Conservation (phyloP, 1,140 invertebrate genomes). For the Drosophila jambulina region DNA sequence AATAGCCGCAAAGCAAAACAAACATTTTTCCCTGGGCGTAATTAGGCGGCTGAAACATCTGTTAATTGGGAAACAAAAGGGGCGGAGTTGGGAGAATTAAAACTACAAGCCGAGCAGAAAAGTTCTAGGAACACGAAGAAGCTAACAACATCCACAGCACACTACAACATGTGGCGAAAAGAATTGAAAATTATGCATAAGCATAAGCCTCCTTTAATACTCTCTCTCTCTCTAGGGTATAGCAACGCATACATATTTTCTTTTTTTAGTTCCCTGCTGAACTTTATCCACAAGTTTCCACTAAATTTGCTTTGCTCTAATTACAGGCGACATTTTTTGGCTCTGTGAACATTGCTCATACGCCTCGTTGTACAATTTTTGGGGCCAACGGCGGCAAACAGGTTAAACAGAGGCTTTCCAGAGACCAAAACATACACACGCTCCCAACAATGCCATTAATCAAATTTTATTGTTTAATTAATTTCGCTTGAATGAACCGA, state of each 20-base stretch:
- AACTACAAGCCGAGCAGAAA: slow-evolving; percentile 17
- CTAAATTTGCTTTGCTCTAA: slow-evolving; percentile 49
- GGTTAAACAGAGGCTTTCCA: slow-evolving; percentile 56
- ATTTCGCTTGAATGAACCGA: slow-evolving; percentile 76
- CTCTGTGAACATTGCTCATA: slow-evolving; percentile 60
- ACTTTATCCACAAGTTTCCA: slow-evolving; percentile 38
- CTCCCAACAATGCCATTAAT: slow-evolving; percentile 70
- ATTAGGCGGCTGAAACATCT: slow-evolving; percentile 58
- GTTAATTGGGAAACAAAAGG: slow-evolving; percentile 39
- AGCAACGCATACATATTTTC: not conserved
- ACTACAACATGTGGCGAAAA: slow-evolving; percentile 15
- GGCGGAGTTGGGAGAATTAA: slow-evolving; percentile 13
- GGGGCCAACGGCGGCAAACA: slow-evolving; percentile 56
- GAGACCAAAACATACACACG: slow-evolving; percentile 21
- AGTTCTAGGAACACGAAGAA: slow-evolving; percentile 2
- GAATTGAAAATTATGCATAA: slow-evolving; percentile 13
- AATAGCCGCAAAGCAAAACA: slow-evolving; percentile 40
- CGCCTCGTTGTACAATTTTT: slow-evolving; percentile 60
- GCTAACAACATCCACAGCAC: slow-evolving; percentile 5
- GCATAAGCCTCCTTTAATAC: not conserved
- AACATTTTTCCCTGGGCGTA: slow-evolving; percentile 45
- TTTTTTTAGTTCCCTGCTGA: not conserved
- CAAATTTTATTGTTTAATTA: slow-evolving; percentile 83
- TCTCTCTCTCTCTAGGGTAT: not conserved
- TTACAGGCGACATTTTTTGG: slow-evolving; percentile 49